Evolutionary conservation across 2,797 vertebrate genomes (phyloP).

Genomic region (Dipus sagitta): DNA sequence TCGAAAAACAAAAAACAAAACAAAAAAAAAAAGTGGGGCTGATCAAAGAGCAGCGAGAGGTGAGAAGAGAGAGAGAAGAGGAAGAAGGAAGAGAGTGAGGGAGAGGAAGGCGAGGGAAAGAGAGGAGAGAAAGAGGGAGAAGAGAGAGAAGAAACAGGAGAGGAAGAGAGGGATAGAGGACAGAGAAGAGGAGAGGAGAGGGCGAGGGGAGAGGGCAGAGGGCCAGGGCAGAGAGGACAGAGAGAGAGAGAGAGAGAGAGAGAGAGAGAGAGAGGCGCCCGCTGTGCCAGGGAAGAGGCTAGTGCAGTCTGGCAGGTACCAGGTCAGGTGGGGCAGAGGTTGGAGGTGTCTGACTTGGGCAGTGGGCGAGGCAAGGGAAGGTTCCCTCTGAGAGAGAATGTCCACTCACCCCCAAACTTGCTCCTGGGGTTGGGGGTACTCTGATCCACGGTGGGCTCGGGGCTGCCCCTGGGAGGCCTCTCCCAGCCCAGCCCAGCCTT

Average conservation of each 20-base stretch:
- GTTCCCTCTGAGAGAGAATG: not conserved
- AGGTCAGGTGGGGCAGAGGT: not conserved
- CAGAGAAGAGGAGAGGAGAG: too few relatives aligned
- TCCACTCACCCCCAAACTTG: not conserved
- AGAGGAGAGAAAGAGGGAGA: too few relatives aligned
- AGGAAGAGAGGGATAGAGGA: too few relatives aligned
- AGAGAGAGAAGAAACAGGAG: too few relatives aligned
- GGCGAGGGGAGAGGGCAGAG: too few relatives aligned
- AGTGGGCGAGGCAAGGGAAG: not conserved
- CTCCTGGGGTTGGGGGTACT: not conserved
- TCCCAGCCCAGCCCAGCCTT: not conserved
- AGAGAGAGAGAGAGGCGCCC: not conserved
- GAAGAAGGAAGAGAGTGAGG: too few relatives aligned
- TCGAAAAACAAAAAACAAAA: too few relatives aligned
- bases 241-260: too few relatives aligned
- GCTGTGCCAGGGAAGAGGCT: not conserved
- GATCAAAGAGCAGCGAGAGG: not conserved
- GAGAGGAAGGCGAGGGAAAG: too few relatives aligned
- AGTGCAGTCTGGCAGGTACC: too few relatives aligned
- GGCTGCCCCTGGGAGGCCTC: slow-evolving; percentile 6
- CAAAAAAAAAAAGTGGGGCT: not conserved
- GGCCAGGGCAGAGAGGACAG: too few relatives aligned
- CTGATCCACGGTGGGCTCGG: not conserved
- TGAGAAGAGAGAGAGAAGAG: too few relatives aligned
- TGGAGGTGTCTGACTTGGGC: not conserved